A percentile compares a stretch with the other conserved stretches of the same genome.
phyloP scores from a whole-genome alignment of 2,113 vertebrate species.

The Caranx melampygus region DNA sequence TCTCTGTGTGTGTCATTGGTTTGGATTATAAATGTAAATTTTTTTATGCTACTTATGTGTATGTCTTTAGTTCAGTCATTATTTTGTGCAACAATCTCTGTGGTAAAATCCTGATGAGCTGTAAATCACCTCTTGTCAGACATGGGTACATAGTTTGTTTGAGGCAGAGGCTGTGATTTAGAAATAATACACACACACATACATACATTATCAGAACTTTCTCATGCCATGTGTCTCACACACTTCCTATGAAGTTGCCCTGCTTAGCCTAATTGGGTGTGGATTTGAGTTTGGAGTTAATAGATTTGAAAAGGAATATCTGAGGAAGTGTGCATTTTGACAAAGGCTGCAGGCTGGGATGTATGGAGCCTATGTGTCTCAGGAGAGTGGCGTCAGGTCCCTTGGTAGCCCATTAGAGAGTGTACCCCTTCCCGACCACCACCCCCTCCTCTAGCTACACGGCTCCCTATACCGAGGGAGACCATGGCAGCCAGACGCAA shows the following conservation, averaged over 20 bases:
- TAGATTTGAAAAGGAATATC: constrained; percentile 85
- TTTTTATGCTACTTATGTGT: too few species aligned
- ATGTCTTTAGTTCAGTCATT: background rate
- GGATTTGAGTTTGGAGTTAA: constrained; percentile 79
- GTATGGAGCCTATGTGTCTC: constrained; percentile 73
- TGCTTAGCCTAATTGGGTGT: constrained; percentile 80
- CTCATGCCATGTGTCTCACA: constrained; percentile 35
- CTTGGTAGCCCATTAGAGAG: constrained; percentile 82
- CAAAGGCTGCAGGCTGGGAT: constrained; percentile 74
- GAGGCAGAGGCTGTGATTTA: background rate
- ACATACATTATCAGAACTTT: constrained; percentile 53
- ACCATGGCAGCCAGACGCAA: constrained; percentile 65
- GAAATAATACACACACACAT: constrained; percentile 9
- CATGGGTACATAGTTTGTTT: background rate
- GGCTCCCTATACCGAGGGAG: constrained; percentile 61
- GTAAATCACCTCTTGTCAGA: background rate
- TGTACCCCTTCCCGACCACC: constrained; percentile 52
- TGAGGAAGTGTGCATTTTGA: constrained; percentile 81
- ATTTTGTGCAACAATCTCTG: background rate
- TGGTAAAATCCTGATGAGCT: background rate
- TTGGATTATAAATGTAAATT: too few species aligned
- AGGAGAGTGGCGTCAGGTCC: constrained; percentile 74
- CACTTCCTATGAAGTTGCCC: constrained; percentile 63
- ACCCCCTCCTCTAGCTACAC: constrained; percentile 58
- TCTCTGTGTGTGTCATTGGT: background rate